phyloP scores from a whole-genome alignment of 2,113 vertebrate genomes.

The Potamarius usumacintae region DNA sequence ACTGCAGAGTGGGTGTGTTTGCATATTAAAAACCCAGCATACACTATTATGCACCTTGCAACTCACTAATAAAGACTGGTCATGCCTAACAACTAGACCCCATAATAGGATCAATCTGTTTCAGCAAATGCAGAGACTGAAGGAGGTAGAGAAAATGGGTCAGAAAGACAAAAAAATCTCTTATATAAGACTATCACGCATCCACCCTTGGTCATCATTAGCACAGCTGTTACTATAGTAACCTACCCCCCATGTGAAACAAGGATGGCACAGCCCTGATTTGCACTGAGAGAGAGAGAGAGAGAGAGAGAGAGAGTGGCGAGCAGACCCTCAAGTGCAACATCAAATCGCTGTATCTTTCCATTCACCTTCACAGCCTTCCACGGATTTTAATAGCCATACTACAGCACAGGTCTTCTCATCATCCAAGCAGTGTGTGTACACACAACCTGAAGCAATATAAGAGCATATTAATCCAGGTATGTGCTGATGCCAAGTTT shows the following conservation, averaged over 20 bases:
- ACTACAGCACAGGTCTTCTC: slow-evolving; percentile 39
- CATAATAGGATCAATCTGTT: neutral
- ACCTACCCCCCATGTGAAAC: slow-evolving; percentile 57
- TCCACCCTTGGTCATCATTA: slow-evolving; percentile 39
- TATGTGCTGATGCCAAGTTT: slow-evolving; percentile 50
- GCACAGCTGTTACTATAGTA: slow-evolving; percentile 67
- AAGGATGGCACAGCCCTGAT: slow-evolving; percentile 66
- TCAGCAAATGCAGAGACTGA: slow-evolving; percentile 5
- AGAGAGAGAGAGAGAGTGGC: slow-evolving; percentile 24
- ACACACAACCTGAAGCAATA: slow-evolving; percentile 29
- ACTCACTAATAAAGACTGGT: neutral
- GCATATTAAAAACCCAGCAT: neutral
- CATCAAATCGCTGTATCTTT: slow-evolving; percentile 21
- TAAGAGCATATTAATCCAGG: slow-evolving; percentile 57
- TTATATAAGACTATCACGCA: neutral
- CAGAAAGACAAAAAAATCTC: neutral
- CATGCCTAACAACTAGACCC: neutral
- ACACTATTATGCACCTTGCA: neutral
- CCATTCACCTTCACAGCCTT: slow-evolving; percentile 5
- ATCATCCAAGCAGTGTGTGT: slow-evolving; percentile 13
- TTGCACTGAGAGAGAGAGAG: slow-evolving; percentile 16
- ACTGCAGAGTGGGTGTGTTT: neutral
- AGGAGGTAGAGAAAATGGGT: slow-evolving; percentile 11
- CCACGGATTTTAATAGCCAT: slow-evolving; percentile 39
- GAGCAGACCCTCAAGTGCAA: slow-evolving; percentile 62